Conservation (phyloP, 2,113 vertebrate species). For the Mus pahari region DNA sequence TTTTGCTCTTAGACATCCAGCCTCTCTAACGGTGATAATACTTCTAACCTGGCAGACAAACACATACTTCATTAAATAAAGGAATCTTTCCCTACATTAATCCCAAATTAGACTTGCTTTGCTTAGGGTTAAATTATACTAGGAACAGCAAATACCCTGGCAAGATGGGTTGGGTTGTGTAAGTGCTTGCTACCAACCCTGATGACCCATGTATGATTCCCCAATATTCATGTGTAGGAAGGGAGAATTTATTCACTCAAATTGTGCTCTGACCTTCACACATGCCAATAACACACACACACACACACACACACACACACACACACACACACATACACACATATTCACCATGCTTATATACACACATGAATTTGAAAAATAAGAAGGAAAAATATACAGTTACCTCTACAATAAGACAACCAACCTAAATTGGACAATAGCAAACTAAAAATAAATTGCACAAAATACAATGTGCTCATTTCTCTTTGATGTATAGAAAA, state of each 20-base stretch:
- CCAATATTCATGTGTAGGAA: not conserved
- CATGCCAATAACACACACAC: not conserved
- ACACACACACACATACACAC: not conserved
- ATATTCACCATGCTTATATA: not conserved
- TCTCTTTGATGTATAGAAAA: constrained; percentile 29
- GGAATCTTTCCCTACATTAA: not conserved
- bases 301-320: not conserved
- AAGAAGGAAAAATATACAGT: not conserved
- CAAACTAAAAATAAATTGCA: not conserved
- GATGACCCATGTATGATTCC: not conserved
- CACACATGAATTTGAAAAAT: not conserved
- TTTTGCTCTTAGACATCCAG: not conserved
- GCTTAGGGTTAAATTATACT: not conserved
- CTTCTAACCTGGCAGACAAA: not conserved
- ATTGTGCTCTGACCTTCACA: not conserved
- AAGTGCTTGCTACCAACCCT: not conserved
- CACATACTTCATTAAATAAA: not conserved
- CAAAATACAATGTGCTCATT: not conserved
- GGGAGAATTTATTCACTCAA: not conserved
- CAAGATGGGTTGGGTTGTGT: too few species aligned
- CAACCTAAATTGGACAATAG: not conserved
- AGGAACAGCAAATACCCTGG: not conserved
- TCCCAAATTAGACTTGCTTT: constrained; percentile 10
- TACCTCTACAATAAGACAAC: not conserved
- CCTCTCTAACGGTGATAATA: not conserved